Evolutionary conservation across 1,140 invertebrate species (phyloP).

Genomic region (Lucilia cuprina): DNA sequence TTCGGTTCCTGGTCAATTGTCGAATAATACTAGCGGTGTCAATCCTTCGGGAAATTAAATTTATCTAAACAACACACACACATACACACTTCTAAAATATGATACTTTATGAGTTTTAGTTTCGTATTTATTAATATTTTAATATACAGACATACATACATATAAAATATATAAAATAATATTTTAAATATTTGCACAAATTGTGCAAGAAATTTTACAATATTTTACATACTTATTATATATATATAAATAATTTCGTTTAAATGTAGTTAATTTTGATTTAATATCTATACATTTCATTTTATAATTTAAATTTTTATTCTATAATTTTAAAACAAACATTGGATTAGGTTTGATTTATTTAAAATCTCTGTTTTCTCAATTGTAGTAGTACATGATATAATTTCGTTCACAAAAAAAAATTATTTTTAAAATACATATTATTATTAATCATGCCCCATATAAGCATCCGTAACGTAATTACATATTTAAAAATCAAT

Average conservation of each 20-base stretch:
- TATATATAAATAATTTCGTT: neutral
- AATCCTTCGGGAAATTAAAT: constrained; percentile 25
- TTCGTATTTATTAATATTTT: neutral
- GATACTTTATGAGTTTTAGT: neutral
- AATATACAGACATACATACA: neutral
- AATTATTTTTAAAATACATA: too few species aligned
- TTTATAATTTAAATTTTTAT: neutral
- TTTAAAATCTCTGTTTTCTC: neutral
- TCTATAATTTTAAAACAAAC: neutral
- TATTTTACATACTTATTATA: neutral
- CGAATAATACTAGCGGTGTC: constrained; percentile 44
- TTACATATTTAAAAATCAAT: too few species aligned
- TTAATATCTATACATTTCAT: neutral
- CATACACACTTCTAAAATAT: neutral
- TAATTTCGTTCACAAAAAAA: too few species aligned
- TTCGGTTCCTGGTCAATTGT: constrained; percentile 80
- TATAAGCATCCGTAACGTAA: too few species aligned
- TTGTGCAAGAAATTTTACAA: constrained; percentile 25
- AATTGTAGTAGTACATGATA: too few species aligned
- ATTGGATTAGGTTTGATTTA: neutral
- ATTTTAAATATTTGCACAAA: constrained; percentile 13
- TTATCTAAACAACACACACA: neutral
- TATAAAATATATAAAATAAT: neutral
- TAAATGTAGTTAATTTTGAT: constrained; percentile 12
- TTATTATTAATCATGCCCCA: too few species aligned